These are phyloP conservation scores for Auanema freiburgensis DNA, from an alignment of 2,888 invertebrate genomes.

Conservation along the genomic window DNA sequence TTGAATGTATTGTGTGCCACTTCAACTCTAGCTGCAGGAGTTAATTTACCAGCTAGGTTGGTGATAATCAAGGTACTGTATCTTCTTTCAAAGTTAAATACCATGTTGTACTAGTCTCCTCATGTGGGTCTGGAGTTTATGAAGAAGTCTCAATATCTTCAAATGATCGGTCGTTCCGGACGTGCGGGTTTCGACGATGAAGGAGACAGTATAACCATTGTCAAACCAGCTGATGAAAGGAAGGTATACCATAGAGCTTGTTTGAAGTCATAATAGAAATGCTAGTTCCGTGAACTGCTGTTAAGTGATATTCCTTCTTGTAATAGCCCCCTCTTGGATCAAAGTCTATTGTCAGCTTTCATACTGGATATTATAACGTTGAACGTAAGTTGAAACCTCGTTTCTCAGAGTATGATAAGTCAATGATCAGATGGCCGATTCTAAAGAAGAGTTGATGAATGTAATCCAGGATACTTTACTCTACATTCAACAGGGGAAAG, in stretches of 20 bases:
- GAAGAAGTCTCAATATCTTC: conserved; percentile 81
- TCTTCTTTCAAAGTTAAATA: background rate
- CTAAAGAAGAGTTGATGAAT: conserved; percentile 27
- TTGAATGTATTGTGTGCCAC: conserved; percentile 89
- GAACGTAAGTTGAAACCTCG: conserved; percentile 26
- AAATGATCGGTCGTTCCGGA: conserved; percentile 94
- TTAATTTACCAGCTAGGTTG: conserved; percentile 67
- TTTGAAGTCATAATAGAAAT: background rate
- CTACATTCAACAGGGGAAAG: conserved; percentile 15
- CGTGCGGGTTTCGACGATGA: conserved; percentile 81
- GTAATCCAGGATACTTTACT: conserved; percentile 34
- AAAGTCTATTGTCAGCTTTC: conserved; percentile 39
- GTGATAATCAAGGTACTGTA: conserved; percentile 83
- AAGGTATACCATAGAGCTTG: conserved; percentile 50
- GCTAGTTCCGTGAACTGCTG: conserved; percentile 48
- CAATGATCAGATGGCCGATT: too few species aligned
- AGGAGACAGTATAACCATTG: conserved; percentile 87
- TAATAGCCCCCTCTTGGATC: conserved; percentile 32
- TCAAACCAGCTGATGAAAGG: conserved; percentile 70
- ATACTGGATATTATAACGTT: conserved; percentile 48
- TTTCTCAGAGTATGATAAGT: too few species aligned
- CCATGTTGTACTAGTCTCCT: conserved; percentile 74
- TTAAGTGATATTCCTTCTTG: conserved; percentile 41
- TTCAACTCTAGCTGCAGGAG: conserved; percentile 91
- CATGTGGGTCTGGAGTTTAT: conserved; percentile 78